Evolutionary conservation across 2,888 invertebrate genomes (phyloP), one percentile per base, ranked within the genome.

Genomic region (Dinocampus coccinellae): DNA sequence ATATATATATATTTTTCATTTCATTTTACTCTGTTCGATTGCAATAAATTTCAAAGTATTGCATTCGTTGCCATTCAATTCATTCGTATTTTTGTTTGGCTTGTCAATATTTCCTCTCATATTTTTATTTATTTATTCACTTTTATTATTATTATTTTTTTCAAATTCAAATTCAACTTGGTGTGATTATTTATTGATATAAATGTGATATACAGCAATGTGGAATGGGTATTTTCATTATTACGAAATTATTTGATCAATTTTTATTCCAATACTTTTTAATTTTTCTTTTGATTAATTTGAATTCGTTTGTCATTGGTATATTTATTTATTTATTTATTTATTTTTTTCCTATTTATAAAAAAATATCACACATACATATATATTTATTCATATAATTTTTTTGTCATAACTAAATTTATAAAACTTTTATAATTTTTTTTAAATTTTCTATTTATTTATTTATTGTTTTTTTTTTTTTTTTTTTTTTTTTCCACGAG

Each of bases 401-500:
- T n/a, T n/a, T n/a, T n/a, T n/a, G n/a, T n/a, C n/a, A n/a, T n/a
- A n/a, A n/a, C n/a, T n/a, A n/a, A n/a, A n/a, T n/a, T n/a, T n/a
- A n/a, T n/a, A n/a, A n/a, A n/a, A n/a, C n/a, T n/a, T n/a, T n/a
- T n/a, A 11, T 63, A 39, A 47, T 16, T 63, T 42, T 53, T 52
- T n/a, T 52, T n/a, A n/a, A n/a, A n/a, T n/a, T 47, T 20, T 20
- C 11, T 33, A 24, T 39, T n/a, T 20, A 22, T 34, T 39, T 53
- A 20, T 64, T 29, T 53, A 34, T 47, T 64, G 11, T 16, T 34
- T 34, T 34, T 29, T 13, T 29, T 53, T 34, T 16, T 64, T 29
- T 64, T 66, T 75, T 53, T 69, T 72, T 73, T 76, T 70, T 75
- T 77, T 69, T 62, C 53, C 57, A 70, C 69, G n/a, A 64, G 64